Evolutionary conservation across 2,113 vertebrate species (phyloP).

Genomic region (Hystrix brachyura): DNA sequence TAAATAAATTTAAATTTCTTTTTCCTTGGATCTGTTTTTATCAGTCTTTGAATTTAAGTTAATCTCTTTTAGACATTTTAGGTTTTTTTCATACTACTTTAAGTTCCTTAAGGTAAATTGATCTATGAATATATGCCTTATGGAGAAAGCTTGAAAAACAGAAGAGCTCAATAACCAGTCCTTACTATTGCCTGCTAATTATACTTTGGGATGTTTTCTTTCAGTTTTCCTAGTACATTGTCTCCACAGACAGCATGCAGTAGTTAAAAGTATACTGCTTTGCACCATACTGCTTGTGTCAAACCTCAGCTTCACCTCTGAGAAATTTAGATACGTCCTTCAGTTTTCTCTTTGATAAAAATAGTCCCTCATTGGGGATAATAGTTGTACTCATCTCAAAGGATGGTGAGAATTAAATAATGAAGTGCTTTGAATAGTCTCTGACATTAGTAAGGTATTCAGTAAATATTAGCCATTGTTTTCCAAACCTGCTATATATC

Average conservation of each 20-base stretch:
- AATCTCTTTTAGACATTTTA: conserved; percentile 43
- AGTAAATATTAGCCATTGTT: conserved; percentile 47
- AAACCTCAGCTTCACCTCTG: neutral
- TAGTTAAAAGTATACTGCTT: neutral
- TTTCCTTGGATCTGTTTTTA: conserved; percentile 18
- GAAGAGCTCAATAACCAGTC: conserved; percentile 23
- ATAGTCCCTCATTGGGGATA: neutral
- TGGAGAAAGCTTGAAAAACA: conserved; percentile 43
- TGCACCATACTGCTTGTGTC: neutral
- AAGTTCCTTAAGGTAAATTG: conserved; percentile 48
- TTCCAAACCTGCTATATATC: neutral
- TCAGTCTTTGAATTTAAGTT: conserved; percentile 62
- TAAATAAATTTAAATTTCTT: conserved; percentile 49
- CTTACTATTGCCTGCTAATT: neutral
- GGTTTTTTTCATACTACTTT: conserved; percentile 1
- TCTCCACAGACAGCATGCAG: neutral
- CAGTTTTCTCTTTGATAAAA: conserved; percentile 46
- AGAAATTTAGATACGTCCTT: conserved; percentile 6
- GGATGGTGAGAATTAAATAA: neutral
- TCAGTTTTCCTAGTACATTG: neutral
- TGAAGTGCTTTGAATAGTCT: neutral
- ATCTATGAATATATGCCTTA: neutral
- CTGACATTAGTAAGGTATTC: neutral
- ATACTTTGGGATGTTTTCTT: neutral
- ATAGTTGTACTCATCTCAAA: neutral